Evolutionary conservation across 1,140 invertebrate genomes (phyloP).

Genomic region (Hormaphis cornu): DNA sequence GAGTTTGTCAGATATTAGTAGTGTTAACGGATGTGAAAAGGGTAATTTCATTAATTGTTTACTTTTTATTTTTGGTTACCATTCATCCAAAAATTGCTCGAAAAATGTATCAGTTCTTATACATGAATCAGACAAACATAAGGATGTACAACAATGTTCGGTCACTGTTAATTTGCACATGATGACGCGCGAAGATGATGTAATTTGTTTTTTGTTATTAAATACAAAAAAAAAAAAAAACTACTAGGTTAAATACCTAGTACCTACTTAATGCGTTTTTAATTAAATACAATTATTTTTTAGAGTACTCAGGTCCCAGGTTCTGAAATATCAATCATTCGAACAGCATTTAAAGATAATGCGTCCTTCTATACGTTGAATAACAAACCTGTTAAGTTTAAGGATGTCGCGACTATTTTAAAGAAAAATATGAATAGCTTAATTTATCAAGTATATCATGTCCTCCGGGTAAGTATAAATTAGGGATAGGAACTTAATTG

Average conservation of each 20-base stretch:
- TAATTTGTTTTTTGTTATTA: conserved; percentile 36
- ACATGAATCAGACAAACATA: conserved; percentile 82
- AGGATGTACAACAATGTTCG: conserved; percentile 67
- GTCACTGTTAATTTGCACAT: conserved; percentile 88
- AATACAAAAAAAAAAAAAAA: no score
- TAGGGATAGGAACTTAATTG: no score
- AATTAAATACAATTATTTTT: conserved; percentile 39
- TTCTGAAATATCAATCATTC: conserved; percentile 71
- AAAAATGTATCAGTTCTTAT: conserved; percentile 91
- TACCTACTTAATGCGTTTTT: neutral
- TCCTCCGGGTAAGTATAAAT: conserved; percentile 84
- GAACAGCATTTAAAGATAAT: conserved; percentile 83
- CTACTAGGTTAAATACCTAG: no score
- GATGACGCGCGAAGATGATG: conserved; percentile 70
- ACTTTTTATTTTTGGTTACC: conserved; percentile 97
- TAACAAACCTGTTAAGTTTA: conserved; percentile 69
- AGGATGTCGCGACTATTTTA: conserved; percentile 73
- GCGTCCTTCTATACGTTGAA: conserved; percentile 79
- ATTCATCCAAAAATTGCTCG: conserved; percentile 88
- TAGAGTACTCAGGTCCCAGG: conserved; percentile 62
- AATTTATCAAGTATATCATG: conserved; percentile 94
- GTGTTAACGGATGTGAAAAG: conserved; percentile 99
- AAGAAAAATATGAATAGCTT: conserved; percentile 83
- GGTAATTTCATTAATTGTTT: conserved; percentile 99
- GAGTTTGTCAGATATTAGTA: conserved; percentile 93